These are phyloP conservation scores for Spheniscus humboldti DNA, from an alignment of 2,797 vertebrate species.

Conservation along the genomic window DNA sequence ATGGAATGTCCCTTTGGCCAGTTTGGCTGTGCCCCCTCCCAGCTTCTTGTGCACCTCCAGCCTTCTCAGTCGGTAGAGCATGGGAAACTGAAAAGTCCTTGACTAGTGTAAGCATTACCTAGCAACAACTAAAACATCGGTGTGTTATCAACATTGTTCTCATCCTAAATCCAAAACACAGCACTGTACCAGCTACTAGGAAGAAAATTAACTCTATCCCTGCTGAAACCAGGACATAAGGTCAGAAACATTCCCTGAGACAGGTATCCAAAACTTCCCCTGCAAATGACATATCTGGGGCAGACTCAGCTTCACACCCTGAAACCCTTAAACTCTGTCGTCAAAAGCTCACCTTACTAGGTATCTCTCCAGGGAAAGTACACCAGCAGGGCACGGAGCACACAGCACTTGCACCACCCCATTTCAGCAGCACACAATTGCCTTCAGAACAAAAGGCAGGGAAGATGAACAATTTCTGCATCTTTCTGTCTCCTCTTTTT, in stretches of 20 bases:
- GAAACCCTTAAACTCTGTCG: not conserved
- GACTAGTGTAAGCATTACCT: too few relatives aligned
- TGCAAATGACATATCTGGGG: not conserved
- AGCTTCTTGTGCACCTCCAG: too few relatives aligned
- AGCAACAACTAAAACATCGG: too few relatives aligned
- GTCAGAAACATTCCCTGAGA: not conserved
- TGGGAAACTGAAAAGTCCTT: too few relatives aligned
- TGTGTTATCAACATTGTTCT: too few relatives aligned
- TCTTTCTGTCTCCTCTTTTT: not conserved
- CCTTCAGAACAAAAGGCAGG: not conserved
- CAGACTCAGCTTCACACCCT: not conserved
- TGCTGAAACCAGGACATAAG: too few relatives aligned
- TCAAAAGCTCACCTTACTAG: fast-evolving
- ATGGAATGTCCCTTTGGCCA: too few relatives aligned
- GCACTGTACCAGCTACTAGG: too few relatives aligned
- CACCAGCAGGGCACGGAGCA: not conserved
- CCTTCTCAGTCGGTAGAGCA: too few relatives aligned
- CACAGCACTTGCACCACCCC: not conserved
- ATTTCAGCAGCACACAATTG: not conserved
- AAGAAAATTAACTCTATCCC: too few relatives aligned
- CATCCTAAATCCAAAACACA: too few relatives aligned
- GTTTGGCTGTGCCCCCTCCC: too few relatives aligned
- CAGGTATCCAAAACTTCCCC: not conserved
- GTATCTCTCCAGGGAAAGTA: not conserved
- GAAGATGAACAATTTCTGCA: not conserved